Percentiles rank a stretch among this genome's conserved stretches.
Conservation (phyloP, 2,888 invertebrate species). For the Erebia aethiops region DNA sequence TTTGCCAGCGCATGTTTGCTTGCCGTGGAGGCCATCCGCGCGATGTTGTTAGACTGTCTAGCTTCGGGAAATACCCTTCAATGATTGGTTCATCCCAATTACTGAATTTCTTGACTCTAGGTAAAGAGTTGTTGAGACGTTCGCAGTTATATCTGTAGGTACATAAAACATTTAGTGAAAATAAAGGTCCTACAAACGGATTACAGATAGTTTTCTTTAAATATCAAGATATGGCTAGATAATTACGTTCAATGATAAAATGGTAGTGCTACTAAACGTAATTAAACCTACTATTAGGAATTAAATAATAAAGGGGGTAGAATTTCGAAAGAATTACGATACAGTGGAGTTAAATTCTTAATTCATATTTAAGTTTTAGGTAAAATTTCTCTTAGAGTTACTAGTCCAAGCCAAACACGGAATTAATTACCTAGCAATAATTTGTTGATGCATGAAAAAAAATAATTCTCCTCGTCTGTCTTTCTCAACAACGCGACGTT, state of each 20-base stretch:
- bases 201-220: too few species aligned
- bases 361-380: not conserved
- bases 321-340: too few species aligned
- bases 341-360: too few species aligned
- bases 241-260: too few species aligned
- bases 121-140: slow-evolving; percentile 87
- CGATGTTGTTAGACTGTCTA: slow-evolving; percentile 87
- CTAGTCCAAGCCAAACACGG: not conserved
- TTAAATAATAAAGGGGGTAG: too few species aligned
- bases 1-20: slow-evolving; percentile 81
- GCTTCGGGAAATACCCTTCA: slow-evolving; percentile 92
- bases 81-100: slow-evolving; percentile 87
- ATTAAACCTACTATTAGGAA: too few species aligned
- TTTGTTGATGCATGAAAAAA: slow-evolving; percentile 89
- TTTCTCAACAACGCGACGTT: slow-evolving; percentile 85
- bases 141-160: slow-evolving; percentile 90
- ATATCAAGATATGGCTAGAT: too few species aligned
- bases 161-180: not conserved
- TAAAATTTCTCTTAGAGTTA: not conserved
- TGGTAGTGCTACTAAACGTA: too few species aligned
- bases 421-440: slow-evolving; percentile 68
- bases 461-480: slow-evolving; percentile 91
- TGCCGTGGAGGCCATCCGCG: slow-evolving; percentile 89
- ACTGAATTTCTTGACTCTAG: slow-evolving; percentile 84
- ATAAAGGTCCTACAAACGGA: too few species aligned